Base-by-base conservation (phyloP, 2,113 vertebrate species). In the Muntiacus reevesi region DNA sequence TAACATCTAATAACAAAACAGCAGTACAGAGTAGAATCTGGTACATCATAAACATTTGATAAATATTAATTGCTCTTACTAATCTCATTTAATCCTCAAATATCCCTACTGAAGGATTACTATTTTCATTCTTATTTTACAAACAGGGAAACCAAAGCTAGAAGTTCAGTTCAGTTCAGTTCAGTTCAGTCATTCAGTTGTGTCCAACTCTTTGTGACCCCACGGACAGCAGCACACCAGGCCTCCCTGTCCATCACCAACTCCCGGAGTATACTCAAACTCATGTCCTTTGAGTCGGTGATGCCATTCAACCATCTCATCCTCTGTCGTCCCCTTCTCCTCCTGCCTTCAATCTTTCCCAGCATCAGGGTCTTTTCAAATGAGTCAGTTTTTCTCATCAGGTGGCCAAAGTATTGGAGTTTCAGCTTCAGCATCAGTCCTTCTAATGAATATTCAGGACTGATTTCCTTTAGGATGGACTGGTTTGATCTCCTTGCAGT, bases 31-130 rank as follows among this genome's bases (percentile, higher is more conserved):
- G 23, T 5, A 43, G 27, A 2, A 8, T 28, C 23, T 43, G 28
- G 47, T 55, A 25, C 6, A 2, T 13, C 1, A 0, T 3, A 19
- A 17, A 36, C 2, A 8, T 81, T 21, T 15, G 45, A 25, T 55
- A 12, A 62, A 14, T 28, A 5, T 2, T 21, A 13, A 28, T 62
- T 28, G 19, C 10, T 7, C 52, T 59, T 25, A 40, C 4, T 36
- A 33, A 62, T 3, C 83, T 52, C 27, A 21, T 54, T 33, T 86
- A 71, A 57, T 43, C 64, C 60, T 94, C n/a, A 21, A 3, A 33
- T 27, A 47, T 36, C 57, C 8, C 64, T 62, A 17, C 0, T 13
- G 25, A 74, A 60, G 15, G 67, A 17, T 25, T 30, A 16, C 33
- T 6, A 7, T 9, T 36, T 92, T 52, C 62, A 62, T 60, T 54